phyloP scores from a whole-genome alignment of 1,140 invertebrate species.

The Oncopodura yosiiana region DNA sequence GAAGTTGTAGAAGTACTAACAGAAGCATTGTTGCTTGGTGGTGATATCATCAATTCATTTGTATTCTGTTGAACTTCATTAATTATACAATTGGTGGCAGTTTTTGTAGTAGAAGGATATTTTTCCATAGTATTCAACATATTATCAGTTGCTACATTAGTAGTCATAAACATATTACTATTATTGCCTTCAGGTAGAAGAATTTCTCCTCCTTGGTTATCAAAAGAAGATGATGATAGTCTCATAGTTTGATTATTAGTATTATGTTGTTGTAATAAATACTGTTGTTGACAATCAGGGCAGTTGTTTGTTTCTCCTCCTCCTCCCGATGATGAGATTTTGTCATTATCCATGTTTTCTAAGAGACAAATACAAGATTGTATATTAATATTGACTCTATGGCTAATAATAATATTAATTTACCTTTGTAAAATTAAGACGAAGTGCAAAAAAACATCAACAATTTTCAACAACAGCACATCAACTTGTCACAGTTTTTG shows the following conservation, averaged over 20 bases:
- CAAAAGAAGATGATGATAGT: not conserved
- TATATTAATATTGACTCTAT: not conserved
- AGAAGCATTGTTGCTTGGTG: not conserved
- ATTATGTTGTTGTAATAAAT: conserved; percentile 10
- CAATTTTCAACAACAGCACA: no score
- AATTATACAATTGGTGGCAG: not conserved
- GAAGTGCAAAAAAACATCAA: no score
- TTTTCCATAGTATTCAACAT: no score
- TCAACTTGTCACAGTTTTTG: no score
- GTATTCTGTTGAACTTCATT: not conserved
- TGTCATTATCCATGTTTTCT: not conserved
- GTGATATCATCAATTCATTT: not conserved
- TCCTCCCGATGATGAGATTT: not conserved
- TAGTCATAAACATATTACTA: no score
- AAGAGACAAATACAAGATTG: not conserved
- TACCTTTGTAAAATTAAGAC: no score
- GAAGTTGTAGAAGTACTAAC: not conserved
- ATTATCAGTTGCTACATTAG: no score
- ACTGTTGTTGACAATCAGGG: conserved; percentile 14
- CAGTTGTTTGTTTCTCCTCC: conserved; percentile 4
- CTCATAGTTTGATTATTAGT: no score
- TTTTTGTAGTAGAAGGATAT: not conserved
- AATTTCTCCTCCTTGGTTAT: not conserved
- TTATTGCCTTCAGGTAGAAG: not conserved
- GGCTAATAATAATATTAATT: no score